A percentile compares a stretch with the other conserved stretches of the same genome.
Evolutionary conservation across 2,888 invertebrate genomes (phyloP).

Genomic region (Plagodis pulveraria): DNA sequence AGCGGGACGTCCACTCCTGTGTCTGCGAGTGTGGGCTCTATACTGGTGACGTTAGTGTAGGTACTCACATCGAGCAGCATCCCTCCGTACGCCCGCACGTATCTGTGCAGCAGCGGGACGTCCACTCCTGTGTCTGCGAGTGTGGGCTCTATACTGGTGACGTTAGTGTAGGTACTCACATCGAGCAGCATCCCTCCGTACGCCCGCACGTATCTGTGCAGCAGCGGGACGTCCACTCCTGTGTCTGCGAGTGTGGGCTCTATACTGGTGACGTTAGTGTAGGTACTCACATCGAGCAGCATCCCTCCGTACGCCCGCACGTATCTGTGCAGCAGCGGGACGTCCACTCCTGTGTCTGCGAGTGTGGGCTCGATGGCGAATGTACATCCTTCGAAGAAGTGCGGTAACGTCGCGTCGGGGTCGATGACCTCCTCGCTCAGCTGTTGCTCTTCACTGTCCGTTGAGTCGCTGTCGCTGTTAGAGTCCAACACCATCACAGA

Average conservation of each 20-base stretch:
- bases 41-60: too few relatives aligned
- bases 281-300: not conserved
- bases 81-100: not conserved
- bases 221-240: slow-evolving; percentile 46
- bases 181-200: slow-evolving; percentile 12
- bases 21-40: slow-evolving; percentile 11
- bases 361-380: slow-evolving; percentile 67
- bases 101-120: slow-evolving; percentile 46
- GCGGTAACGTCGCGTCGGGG: slow-evolving; percentile 55
- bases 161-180: slow-evolving; percentile 53
- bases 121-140: not conserved
- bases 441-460: slow-evolving; percentile 27
- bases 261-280: too few relatives aligned
- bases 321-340: slow-evolving; percentile 46
- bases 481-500: slow-evolving; percentile 27
- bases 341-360: not conserved
- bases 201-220: not conserved
- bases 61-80: slow-evolving; percentile 40
- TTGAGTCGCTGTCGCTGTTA: slow-evolving; percentile 32
- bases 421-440: slow-evolving; percentile 26
- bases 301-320: slow-evolving; percentile 2
- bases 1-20: slow-evolving; percentile 45
- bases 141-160: slow-evolving; percentile 21
- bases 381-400: slow-evolving; percentile 73
- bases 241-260: slow-evolving; percentile 43